These are phyloP conservation scores for Ceratosolen fusciceps DNA, from an alignment of 1,140 invertebrate species.

Conservation along the genomic window DNA sequence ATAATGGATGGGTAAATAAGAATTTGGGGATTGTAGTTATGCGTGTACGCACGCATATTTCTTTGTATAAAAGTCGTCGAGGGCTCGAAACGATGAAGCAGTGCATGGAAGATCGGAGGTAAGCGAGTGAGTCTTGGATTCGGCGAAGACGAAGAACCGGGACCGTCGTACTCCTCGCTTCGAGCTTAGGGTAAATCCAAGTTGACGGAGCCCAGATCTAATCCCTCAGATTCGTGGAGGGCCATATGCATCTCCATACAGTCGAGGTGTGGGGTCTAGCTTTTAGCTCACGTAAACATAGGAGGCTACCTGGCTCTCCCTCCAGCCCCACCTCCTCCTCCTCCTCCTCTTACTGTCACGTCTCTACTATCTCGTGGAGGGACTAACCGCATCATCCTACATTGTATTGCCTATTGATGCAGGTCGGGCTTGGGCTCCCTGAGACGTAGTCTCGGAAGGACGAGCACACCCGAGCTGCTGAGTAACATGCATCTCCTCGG, in stretches of 20 bases:
- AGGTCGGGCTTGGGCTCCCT: constrained; percentile 67
- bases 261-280: background rate
- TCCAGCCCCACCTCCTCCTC: background rate
- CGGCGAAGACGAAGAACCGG: background rate
- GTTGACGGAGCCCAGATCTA: background rate
- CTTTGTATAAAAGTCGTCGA: background rate
- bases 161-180: background rate
- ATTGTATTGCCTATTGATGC: background rate
- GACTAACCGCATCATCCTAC: background rate
- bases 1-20: no score
- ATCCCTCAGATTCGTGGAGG: background rate
- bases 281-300: background rate
- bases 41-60: no score
- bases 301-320: background rate
- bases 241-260: background rate
- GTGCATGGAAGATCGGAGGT: background rate
- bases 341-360: background rate
- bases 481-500: constrained; percentile 19
- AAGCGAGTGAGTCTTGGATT: background rate
- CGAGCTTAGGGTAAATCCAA: background rate
- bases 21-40: no score
- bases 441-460: constrained; percentile 59
- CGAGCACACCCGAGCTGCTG: constrained; percentile 54
- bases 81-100: background rate
- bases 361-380: background rate